phyloP scores from a whole-genome alignment of 2,113 vertebrate species.

The Donacobius atricapilla region DNA sequence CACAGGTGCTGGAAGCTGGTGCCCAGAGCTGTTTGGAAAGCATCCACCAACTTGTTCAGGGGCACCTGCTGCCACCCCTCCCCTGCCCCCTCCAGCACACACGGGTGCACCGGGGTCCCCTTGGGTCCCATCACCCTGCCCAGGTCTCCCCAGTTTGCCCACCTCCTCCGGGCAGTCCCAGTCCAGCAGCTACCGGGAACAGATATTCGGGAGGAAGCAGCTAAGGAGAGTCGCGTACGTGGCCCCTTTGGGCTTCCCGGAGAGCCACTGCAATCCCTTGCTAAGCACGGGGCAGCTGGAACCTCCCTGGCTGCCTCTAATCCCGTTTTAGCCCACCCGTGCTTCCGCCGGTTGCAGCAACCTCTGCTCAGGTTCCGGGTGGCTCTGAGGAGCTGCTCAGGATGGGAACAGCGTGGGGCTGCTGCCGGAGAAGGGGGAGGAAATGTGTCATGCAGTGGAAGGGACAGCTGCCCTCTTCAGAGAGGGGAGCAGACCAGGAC shows the following conservation, averaged over 20 bases:
- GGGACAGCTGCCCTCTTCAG: not conserved
- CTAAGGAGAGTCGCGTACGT: fast-evolving
- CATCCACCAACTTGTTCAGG: not conserved
- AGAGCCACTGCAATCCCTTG: not conserved
- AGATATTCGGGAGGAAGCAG: not conserved
- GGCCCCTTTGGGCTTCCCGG: not conserved
- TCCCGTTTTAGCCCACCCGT: not conserved
- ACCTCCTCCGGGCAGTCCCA: not conserved
- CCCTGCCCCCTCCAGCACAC: not conserved
- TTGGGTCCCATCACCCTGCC: not conserved
- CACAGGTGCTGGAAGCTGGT: not conserved
- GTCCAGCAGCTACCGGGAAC: not conserved
- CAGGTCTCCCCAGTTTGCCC: not conserved
- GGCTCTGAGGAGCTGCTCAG: not conserved
- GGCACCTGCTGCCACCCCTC: not conserved
- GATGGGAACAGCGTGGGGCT: not conserved
- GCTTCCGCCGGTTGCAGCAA: not conserved
- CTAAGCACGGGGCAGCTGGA: not conserved
- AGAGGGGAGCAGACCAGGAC: not conserved
- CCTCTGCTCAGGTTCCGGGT: not conserved
- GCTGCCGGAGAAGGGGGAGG: fast-evolving
- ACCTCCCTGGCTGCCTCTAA: not conserved
- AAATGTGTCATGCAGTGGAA: not conserved
- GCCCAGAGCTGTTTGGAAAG: not conserved
- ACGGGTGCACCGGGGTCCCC: not conserved